Percentiles rank a stretch among this genome's conserved stretches.
These are phyloP conservation scores for Helostoma temminkii DNA, from an alignment of 2,797 vertebrate species.

Conservation along the genomic window DNA sequence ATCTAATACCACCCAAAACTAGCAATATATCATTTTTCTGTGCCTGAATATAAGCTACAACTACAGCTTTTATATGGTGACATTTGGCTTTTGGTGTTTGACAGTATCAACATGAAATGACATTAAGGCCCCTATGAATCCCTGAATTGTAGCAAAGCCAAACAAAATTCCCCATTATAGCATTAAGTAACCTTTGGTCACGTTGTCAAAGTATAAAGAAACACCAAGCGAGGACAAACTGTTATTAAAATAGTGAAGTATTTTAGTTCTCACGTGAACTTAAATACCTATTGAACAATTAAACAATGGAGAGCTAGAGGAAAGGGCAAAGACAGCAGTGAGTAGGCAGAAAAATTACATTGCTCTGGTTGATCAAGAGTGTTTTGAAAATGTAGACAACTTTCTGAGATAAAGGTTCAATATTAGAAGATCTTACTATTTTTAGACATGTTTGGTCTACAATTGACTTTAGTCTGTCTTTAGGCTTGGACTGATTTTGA, in stretches of 20 bases:
- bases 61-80: not conserved
- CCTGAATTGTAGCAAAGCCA: not conserved
- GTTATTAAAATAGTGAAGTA: not conserved
- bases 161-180: not conserved
- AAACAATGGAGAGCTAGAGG: not conserved
- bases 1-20: not conserved
- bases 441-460: not conserved
- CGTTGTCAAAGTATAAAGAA: slow-evolving; percentile 1
- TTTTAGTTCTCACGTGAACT: not conserved
- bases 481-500: too few species aligned
- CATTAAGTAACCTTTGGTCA: not conserved
- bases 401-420: too few species aligned
- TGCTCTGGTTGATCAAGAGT: not conserved
- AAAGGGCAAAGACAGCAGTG: not conserved
- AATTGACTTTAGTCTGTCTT: too few species aligned
- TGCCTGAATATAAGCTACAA: not conserved
- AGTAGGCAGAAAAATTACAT: not conserved
- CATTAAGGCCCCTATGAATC: not conserved
- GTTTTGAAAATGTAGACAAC: too few species aligned
- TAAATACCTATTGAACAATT: not conserved
- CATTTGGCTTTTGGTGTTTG: not conserved
- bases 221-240: not conserved
- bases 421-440: too few species aligned
- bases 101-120: not conserved
- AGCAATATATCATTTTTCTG: not conserved